Base-by-base conservation (phyloP, 2,888 invertebrate genomes). In the Apocheima hispidaria region DNA sequence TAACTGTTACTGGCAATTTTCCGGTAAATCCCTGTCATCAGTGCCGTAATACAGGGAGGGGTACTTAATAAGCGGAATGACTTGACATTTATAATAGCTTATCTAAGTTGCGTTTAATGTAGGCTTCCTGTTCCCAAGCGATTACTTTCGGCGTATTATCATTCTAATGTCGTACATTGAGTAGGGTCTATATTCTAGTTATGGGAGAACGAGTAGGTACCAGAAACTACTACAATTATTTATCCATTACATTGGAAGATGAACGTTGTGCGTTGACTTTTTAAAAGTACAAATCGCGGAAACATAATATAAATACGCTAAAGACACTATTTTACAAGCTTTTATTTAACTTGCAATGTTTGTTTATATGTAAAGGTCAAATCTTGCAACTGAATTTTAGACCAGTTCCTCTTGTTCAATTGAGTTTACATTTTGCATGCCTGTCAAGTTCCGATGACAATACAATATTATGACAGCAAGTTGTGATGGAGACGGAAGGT, bases 1-100 rank as follows among this genome's bases (percentile, higher is more conserved):
- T 68, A 73, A 70, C 71, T 60, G 51, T 68, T 73, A 70, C 71
- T 53, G 58, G 66, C 67, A 72, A 75, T 79, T 78, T 77, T 69
- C 68, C 67, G 71, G 69, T 71, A 71, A 74, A 68, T 53, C 60
- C 57, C 55, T 53, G 50, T 66, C 53, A 63, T 68, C 65, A 68
- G 20, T 33, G 48, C 53, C 23, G 52, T 49, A 63, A 59, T 64
- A 54, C 58, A 56, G 50, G 59, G 52, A 65, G 50, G 43, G 40
- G 49, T 53, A 48, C 52, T 52, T 64, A 41, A 56, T 46, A 41
- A 28, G 26, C n/a, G 48, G 52, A 43, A 52, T 52, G 41, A 40
- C n/a, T 61, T 56, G 61, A 62, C 56, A 62, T 53, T 57, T 62
- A 49, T 46, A 48, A 61, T 48, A 28, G 52, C 23, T 48, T 35